A percentile compares a stretch with the other conserved stretches of the same genome.
These are phyloP conservation scores for Lineus longissimus DNA, from an alignment of 1,140 invertebrate genomes.

Conservation along the genomic window DNA sequence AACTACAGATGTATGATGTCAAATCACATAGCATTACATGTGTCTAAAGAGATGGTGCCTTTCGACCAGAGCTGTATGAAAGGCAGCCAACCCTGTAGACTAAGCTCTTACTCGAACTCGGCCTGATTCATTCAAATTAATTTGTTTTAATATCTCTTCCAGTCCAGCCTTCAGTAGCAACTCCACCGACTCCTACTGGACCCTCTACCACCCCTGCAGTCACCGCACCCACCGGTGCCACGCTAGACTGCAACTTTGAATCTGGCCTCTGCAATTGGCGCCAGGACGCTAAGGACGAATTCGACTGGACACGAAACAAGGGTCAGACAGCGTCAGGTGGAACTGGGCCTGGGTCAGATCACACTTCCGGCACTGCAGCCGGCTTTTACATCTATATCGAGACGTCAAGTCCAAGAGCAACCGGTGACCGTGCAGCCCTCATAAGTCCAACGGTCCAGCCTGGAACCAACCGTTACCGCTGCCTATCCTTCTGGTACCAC, in stretches of 20 bases:
- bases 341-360: conserved; percentile 38
- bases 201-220: neutral
- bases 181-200: neutral
- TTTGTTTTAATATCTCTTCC: neutral
- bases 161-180: neutral
- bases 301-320: conserved; percentile 38
- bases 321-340: conserved; percentile 27
- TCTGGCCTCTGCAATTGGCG: conserved; percentile 41
- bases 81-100: no score
- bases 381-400: conserved; percentile 74
- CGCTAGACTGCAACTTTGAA: conserved; percentile 49
- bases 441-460: conserved; percentile 59
- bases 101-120: no score
- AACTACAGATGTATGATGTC: no score
- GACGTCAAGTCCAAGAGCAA: conserved; percentile 59
- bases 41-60: no score
- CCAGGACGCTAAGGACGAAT: conserved; percentile 31
- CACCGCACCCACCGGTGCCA: conserved; percentile 14
- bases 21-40: no score
- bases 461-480: conserved; percentile 28
- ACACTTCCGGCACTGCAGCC: conserved; percentile 29
- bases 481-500: conserved; percentile 42
- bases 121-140: no score
- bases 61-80: no score
- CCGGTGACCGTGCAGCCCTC: conserved; percentile 68